Conservation (phyloP, 35 echinoderm and acorn worm species). For the Amphiura filiformis region DNA sequence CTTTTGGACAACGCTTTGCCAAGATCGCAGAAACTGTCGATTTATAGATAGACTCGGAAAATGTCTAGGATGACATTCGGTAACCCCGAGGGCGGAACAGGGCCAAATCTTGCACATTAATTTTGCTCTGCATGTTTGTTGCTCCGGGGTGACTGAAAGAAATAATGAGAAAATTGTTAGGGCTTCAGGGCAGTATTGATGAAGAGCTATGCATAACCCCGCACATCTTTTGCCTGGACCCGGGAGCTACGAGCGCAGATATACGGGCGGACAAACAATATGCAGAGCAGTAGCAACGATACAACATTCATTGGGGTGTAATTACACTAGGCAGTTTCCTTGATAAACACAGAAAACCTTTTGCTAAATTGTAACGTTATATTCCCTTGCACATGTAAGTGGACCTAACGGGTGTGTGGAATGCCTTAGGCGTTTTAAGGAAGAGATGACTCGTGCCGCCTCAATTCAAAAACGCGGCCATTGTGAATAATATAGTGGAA, state of each 20-base stretch:
- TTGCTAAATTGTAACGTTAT: conserved; percentile 9
- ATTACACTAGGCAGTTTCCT: conserved; percentile 7
- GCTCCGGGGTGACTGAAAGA: neutral
- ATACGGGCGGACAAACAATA: conserved; percentile 5
- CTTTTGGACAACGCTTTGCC: neutral
- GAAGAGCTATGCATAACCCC: neutral
- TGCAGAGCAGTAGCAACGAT: neutral
- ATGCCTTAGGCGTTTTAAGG: neutral
- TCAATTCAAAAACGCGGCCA: too few species aligned
- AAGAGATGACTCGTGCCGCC: neutral
- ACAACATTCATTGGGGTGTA: neutral
- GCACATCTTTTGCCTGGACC: neutral
- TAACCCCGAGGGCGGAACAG: conserved; percentile 1
- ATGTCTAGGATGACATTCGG: neutral
- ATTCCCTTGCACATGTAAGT: neutral
- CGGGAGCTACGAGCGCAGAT: neutral
- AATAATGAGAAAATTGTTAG: conserved; percentile 9
- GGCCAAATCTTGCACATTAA: conserved; percentile 10
- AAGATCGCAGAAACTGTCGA: neutral
- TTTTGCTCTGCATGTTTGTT: conserved; percentile 7
- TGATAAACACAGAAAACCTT: neutral
- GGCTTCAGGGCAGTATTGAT: neutral
- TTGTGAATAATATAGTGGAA: too few species aligned
- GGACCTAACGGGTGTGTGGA: neutral
- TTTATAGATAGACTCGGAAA: neutral